phyloP scores from a whole-genome alignment of 2,888 invertebrate genomes.

The Archips xylosteana region DNA sequence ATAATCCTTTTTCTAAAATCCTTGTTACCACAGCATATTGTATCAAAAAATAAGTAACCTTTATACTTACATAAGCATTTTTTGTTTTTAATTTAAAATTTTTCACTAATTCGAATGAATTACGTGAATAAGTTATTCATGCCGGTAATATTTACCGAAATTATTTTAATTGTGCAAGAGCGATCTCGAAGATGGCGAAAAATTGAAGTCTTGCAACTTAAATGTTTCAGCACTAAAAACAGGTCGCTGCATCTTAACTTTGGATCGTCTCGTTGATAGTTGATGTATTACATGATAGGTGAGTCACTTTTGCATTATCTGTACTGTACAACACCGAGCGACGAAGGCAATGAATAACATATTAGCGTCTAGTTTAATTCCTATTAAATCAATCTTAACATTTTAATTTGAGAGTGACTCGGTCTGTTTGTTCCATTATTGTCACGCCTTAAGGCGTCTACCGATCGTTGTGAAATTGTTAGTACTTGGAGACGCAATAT shows the following conservation, averaged over 20 bases:
- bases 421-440: neutral
- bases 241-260: neutral
- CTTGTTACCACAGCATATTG: too few species aligned
- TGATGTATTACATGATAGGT: neutral
- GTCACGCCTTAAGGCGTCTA: neutral
- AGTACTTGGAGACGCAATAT: neutral
- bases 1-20: neutral
- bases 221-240: neutral
- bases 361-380: neutral
- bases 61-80: too few species aligned
- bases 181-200: neutral
- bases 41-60: too few species aligned
- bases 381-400: neutral
- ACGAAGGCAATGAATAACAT: neutral
- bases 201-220: conserved; percentile 1
- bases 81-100: neutral
- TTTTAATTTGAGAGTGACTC: neutral
- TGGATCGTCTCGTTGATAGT: neutral
- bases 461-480: neutral
- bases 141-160: too few species aligned
- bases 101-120: neutral
- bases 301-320: neutral
- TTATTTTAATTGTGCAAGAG: neutral
- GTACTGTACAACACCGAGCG: neutral
- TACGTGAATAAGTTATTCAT: neutral